Base-by-base conservation (phyloP, 2,113 vertebrate species). In the Elephas maximus region DNA sequence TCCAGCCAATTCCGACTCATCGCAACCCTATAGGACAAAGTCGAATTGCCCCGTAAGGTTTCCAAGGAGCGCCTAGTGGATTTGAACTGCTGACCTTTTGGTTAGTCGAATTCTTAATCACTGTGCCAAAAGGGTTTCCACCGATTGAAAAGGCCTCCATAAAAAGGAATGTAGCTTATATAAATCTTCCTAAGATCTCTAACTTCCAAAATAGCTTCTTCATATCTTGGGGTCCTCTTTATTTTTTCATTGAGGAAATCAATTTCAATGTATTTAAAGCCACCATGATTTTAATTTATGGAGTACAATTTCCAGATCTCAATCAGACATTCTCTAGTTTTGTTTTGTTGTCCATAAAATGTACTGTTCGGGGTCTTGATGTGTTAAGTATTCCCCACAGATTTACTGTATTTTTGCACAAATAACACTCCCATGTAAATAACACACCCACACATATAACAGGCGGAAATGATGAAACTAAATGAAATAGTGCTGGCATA, bases 211-310 rank as follows among this genome's bases (percentile, higher is more conserved):
- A 48, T 77, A 77, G 24, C 44, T 15, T 77, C 12, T 26, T 48
- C 6, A 28, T 48, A 78, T 30, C 44, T 79, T 30, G 45, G 28
- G 62, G 44, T 26, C 28, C 33, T 88, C 62, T 90, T 84, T 57
- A 48, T 95, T 86, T 96, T 93, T 88, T n/a, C 53, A 67, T 48
- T 48, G 24, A 73, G 48, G 45, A 93, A 95, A 92, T 37, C 28
- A 3, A 74, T 93, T 88, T 93, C 37, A 45, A 5, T 76, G n/a
- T 90, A 5, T 93, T 94, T 79, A 80, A 88, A 15, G 78, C 44
- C 41, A 83, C 41, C 48, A 60, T 65, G 90, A 28, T 85, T 87
- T 79, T 77, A 57, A 93, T 91, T 88, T 51, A 30, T 90, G 77
- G 4, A 20, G 30, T 33, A 57, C 2, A 51, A 23, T 89, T 94